Percentiles rank a stretch among this genome's conserved stretches.
Conservation (phyloP, 2,113 vertebrate genomes). For the Puffinus mauretanicus region DNA sequence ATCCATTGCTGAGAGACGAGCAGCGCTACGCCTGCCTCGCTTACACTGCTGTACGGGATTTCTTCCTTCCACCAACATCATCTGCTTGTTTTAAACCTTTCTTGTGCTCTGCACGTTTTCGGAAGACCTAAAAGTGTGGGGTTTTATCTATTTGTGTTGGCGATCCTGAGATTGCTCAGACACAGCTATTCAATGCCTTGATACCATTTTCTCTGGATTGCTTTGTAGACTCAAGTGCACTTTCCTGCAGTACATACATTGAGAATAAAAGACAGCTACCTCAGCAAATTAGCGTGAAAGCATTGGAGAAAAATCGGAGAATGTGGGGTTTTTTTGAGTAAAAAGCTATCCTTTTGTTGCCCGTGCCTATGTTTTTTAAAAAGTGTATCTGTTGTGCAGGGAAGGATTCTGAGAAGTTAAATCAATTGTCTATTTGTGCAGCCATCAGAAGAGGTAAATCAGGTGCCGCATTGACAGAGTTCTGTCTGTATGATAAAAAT, state of each 20-base stretch:
- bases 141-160: not conserved
- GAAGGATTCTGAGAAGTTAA: not conserved
- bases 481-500: not conserved
- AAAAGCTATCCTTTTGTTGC: not conserved
- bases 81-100: not conserved
- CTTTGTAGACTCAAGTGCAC: not conserved
- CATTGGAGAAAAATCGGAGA: not conserved
- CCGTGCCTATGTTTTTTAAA: not conserved
- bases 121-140: not conserved
- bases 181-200: not conserved
- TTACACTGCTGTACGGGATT: not conserved
- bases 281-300: not conserved
- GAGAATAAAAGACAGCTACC: not conserved
- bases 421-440: not conserved
- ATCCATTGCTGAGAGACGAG: rapidly evolving
- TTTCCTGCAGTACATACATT: not conserved
- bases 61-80: not conserved
- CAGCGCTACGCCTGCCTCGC: rapidly evolving
- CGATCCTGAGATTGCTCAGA: not conserved
- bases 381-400: not conserved
- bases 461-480: not conserved
- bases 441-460: not conserved
- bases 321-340: not conserved
- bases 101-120: not conserved
- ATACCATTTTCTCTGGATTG: not conserved